Conservation (phyloP, 2,797 vertebrate species). For the Poecile montanus region DNA sequence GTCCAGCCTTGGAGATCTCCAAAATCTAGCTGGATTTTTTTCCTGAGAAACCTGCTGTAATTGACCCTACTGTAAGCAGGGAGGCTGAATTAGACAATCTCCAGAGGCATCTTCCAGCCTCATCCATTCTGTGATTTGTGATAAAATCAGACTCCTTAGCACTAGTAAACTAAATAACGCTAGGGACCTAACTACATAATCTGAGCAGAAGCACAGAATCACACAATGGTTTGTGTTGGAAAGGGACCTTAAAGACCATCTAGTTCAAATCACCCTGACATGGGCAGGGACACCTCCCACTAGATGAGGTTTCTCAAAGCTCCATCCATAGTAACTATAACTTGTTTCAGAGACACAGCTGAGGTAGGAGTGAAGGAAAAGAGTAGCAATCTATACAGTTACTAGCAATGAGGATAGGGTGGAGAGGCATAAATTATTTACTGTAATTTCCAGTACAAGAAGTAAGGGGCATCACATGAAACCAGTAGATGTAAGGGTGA, state of each 20-base stretch:
- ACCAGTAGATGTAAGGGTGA: not conserved
- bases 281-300: not conserved
- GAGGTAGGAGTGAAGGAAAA: not conserved
- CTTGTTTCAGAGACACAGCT: not conserved
- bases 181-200: not conserved
- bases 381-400: not conserved
- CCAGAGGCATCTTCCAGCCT: not conserved
- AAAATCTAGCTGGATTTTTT: not conserved
- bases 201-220: not conserved
- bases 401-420: not conserved
- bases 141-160: not conserved
- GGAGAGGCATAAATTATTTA: not conserved
- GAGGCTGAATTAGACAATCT: not conserved
- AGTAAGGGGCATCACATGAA: not conserved
- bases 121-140: not conserved
- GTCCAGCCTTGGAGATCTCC: not conserved
- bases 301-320: not conserved
- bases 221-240: not conserved
- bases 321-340: not conserved
- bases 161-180: not conserved
- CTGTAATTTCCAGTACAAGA: not conserved
- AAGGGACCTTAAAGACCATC: not conserved
- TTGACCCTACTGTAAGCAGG: not conserved
- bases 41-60: not conserved
- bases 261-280: accelerated